Base-by-base conservation (phyloP, 35 echinoderm and acorn worm genomes). In the Diadema setosum region DNA sequence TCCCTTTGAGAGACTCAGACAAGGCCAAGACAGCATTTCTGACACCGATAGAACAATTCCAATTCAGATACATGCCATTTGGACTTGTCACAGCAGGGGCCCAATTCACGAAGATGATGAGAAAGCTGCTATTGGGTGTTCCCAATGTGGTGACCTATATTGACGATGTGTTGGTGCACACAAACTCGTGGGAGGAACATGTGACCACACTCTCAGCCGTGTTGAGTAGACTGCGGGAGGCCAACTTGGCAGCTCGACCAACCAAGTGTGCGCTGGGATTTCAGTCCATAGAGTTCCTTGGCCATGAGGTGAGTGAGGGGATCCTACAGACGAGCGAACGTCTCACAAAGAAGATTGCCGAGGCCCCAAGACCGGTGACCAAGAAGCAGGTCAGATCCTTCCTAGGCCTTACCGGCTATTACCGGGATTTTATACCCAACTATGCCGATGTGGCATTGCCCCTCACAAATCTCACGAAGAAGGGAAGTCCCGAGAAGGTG, bases 71-170 rank as follows among this genome's bases (percentile, higher is more conserved):
- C 18, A 35, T 59, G 46, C 90, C 90, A 42, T 86, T 85, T 46
- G 90, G 90, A n/a, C 20, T 86, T 2, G 73, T 86, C 21, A 92
- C 87, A 29, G 82, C 90, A 45, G 33, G 84, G 23, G 90, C 90
- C 6, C 29, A 48, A 18, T 92, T 92, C 46, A 80, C 83, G 26
- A 46, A 58, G 33, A 89, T 89, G 52, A 23, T 89, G n/a, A n/a
- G n/a, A n/a, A n/a, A n/a, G n/a, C n/a, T n/a, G n/a, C n/a, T n/a
- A n/a, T n/a, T n/a, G n/a, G n/a, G n/a, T n/a, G 29, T 46, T 14
- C 5, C 11, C 15, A 39, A 59, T 2, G 86, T 88, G 11, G 70
- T 55, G 0, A 88, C 78, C 35, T 95, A 91, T 42, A 95, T 91
- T 34, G 82, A 91, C 87, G 88, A 91, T 82, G 46, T 94, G 11